Conservation (phyloP, 1,140 invertebrate genomes). For the Pollicipes pollicipes region DNA sequence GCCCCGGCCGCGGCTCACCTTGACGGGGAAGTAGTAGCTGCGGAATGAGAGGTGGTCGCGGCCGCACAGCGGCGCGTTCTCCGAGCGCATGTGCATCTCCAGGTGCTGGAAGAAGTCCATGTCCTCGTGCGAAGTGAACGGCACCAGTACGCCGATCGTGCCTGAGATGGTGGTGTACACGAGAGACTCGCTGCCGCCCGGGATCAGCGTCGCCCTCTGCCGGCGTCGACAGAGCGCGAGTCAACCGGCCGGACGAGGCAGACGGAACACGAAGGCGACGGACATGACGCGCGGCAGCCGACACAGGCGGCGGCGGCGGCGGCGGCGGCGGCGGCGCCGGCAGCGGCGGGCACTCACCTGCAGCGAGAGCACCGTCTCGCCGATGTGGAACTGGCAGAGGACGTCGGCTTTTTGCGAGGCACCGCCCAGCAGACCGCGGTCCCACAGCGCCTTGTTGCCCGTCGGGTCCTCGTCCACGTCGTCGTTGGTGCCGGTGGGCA, state of each 20-base stretch:
- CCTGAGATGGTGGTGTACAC: conserved; percentile 84
- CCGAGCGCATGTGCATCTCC: conserved; percentile 98
- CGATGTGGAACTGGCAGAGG: background rate
- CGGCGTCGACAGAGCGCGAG: background rate
- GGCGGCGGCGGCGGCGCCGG: background rate
- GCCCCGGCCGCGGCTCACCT: conserved; percentile 37
- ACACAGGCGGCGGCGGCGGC: background rate
- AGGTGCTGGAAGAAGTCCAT: conserved; percentile 98
- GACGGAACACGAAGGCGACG: background rate
- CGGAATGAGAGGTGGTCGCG: conserved; percentile 92
- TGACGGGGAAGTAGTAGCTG: conserved; percentile 95
- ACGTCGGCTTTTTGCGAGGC: conserved; percentile 95
- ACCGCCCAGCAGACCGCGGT: conserved; percentile 85
- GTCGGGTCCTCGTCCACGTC: conserved; percentile 99
- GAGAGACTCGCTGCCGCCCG: conserved; percentile 86
- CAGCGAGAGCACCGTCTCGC: conserved; percentile 8
- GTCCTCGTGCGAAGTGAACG: conserved; percentile 95
- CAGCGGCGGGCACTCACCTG: background rate
- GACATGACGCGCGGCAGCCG: background rate
- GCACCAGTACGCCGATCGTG: conserved; percentile 84
- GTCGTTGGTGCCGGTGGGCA: conserved; percentile 79
- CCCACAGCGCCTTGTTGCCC: conserved; percentile 95
- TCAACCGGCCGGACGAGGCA: background rate
- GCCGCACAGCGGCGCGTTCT: conserved; percentile 64
- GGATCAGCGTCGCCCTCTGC: conserved; percentile 87